A percentile compares a stretch with the other conserved stretches of the same genome.
Evolutionary conservation across 2,888 invertebrate species (phyloP).

Genomic region (Synanthedon formicaeformis): DNA sequence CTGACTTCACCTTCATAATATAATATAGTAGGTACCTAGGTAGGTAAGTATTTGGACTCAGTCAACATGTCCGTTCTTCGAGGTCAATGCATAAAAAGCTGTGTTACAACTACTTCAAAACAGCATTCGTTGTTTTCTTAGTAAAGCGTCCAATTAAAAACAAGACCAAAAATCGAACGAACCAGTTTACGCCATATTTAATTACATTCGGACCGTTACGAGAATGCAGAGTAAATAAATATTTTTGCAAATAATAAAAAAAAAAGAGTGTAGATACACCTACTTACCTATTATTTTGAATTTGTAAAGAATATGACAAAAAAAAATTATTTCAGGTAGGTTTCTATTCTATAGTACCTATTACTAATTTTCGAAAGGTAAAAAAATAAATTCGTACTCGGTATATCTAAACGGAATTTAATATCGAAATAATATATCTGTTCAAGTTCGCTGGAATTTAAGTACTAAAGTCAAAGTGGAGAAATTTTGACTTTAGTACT

Average conservation of each 20-base stretch:
- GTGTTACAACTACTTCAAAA: constrained; percentile 9
- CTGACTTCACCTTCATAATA: too few species aligned
- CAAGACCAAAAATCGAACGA: constrained; percentile 25
- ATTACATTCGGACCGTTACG: constrained; percentile 29
- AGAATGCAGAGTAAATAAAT: background rate
- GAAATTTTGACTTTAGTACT: too few species aligned
- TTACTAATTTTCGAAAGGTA: background rate
- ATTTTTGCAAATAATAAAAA: background rate
- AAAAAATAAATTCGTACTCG: background rate
- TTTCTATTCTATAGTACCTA: constrained; percentile 3
- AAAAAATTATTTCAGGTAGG: background rate
- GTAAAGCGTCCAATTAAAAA: constrained; percentile 26
- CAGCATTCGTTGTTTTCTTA: constrained; percentile 17
- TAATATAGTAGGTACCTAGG: too few species aligned
- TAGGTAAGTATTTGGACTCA: too few species aligned
- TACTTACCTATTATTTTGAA: background rate
- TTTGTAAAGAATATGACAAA: background rate
- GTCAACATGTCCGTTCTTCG: too few species aligned
- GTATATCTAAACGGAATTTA: background rate
- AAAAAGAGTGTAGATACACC: background rate
- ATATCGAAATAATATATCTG: too few species aligned
- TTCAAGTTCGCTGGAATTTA: too few species aligned
- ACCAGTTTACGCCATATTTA: constrained; percentile 23
- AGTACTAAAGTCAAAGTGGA: too few species aligned
- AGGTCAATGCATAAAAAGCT: background rate